Evolutionary conservation across 1,140 invertebrate species (phyloP).

Genomic region (Olivierus martensii): DNA sequence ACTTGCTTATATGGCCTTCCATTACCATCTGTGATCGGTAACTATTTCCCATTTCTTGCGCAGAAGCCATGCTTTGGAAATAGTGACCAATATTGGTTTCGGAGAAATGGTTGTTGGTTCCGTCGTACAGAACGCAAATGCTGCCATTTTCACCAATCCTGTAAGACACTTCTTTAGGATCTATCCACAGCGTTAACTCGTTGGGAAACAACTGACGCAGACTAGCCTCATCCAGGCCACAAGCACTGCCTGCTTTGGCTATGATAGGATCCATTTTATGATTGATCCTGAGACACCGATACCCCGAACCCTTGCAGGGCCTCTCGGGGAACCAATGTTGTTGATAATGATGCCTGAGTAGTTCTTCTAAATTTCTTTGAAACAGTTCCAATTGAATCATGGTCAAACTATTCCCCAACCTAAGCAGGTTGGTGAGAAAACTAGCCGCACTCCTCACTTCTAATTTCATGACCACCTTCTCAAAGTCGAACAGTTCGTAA

Average conservation of each 20-base stretch:
- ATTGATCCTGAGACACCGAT: constrained; percentile 51
- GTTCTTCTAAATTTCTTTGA: constrained; percentile 37
- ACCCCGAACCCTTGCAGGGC: constrained; percentile 48
- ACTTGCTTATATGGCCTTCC: too few species aligned
- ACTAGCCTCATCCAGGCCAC: constrained; percentile 36
- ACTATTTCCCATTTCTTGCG: background rate
- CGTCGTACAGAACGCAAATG: constrained; percentile 47
- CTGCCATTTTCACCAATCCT: constrained; percentile 54
- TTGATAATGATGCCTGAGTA: constrained; percentile 40
- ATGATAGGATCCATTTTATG: constrained; percentile 51
- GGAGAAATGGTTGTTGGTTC: constrained; percentile 5
- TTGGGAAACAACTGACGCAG: constrained; percentile 42
- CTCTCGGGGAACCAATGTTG: constrained; percentile 53
- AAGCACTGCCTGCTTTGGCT: constrained; percentile 40
- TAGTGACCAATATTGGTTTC: background rate
- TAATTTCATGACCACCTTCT: constrained; percentile 31
- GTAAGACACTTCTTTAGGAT: constrained; percentile 50
- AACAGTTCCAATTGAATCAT: constrained; percentile 41
- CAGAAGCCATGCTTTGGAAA: background rate
- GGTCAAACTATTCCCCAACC: constrained; percentile 33
- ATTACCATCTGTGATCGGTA: too few species aligned
- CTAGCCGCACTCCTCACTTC: constrained; percentile 49
- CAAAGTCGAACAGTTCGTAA: too few species aligned
- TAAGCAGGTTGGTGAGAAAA: constrained; percentile 46
- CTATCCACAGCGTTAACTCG: constrained; percentile 55